Evolutionary conservation across 2,888 invertebrate species (phyloP).

Genomic region (Acanthacorydalis orientalis): DNA sequence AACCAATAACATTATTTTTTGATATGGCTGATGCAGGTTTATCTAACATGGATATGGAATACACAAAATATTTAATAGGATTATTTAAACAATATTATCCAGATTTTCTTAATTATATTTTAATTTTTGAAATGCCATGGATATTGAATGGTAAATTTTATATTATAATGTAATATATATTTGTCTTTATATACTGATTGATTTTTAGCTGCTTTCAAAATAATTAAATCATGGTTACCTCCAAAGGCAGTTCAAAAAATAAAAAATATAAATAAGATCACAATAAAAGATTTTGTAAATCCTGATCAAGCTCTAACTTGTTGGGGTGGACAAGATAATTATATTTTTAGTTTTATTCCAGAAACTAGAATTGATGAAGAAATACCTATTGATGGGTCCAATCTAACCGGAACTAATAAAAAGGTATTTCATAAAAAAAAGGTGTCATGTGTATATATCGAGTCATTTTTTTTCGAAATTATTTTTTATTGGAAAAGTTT

Average conservation of each 20-base stretch:
- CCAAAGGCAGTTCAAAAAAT: conserved; percentile 78
- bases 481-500: no score
- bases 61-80: conserved; percentile 72
- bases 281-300: conserved; percentile 54
- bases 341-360: conserved; percentile 51
- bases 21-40: conserved; percentile 82
- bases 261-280: conserved; percentile 64
- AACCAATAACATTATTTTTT: conserved; percentile 69
- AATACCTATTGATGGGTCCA: conserved; percentile 16
- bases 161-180: not conserved
- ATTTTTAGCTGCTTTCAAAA: conserved; percentile 68
- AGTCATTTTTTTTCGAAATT: no score
- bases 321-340: conserved; percentile 71
- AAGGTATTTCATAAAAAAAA: conserved; percentile 21
- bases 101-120: conserved; percentile 68
- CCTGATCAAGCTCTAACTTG: conserved; percentile 53
- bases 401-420: conserved; percentile 26
- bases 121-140: conserved; percentile 92
- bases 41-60: conserved; percentile 80
- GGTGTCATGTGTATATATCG: no score
- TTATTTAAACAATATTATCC: conserved; percentile 84
- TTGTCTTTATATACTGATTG: conserved; percentile 3
- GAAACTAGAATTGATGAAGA: conserved; percentile 25
- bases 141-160: conserved; percentile 54
- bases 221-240: conserved; percentile 74